Evolutionary conservation across 2,797 vertebrate species (phyloP).

Genomic region (Scyliorhinus canicula): DNA sequence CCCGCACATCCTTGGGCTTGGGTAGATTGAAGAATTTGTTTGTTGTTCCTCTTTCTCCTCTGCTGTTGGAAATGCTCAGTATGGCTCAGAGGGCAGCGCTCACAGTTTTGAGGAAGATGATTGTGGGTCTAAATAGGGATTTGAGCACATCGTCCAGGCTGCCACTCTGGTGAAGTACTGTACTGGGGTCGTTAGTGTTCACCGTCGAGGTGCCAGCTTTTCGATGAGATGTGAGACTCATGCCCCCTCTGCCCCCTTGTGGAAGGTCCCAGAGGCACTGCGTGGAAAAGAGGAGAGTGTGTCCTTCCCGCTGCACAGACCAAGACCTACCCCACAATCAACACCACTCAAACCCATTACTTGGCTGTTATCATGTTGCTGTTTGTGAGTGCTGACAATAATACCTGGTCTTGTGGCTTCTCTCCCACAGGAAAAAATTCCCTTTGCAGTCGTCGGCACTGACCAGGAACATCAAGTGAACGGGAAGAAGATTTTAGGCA

Average conservation of each 20-base stretch:
- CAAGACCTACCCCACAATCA: background rate
- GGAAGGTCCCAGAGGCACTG: background rate
- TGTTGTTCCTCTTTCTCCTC: background rate
- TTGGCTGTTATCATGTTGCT: too few relatives aligned
- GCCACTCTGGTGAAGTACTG: background rate
- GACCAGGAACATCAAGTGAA: conserved; percentile 89
- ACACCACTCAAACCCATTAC: background rate
- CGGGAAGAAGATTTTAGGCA: conserved; percentile 80
- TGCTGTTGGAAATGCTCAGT: too few relatives aligned
- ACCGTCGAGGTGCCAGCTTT: background rate
- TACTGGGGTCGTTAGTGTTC: too few relatives aligned
- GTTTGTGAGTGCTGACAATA: background rate
- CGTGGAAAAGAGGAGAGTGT: too few relatives aligned
- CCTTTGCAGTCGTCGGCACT: conserved; percentile 88
- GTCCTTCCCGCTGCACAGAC: background rate
- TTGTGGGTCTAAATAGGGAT: background rate
- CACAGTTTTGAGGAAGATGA: too few relatives aligned
- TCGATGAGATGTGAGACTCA: background rate
- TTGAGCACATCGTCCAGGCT: background rate
- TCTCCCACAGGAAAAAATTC: conserved; percentile 73
- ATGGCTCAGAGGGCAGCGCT: background rate
- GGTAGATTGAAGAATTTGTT: background rate
- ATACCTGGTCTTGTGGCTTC: background rate
- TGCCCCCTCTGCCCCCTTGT: background rate
- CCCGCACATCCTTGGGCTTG: too few relatives aligned